Conservation (phyloP, 2,797 vertebrate genomes). For the Thalassophryne amazonica region DNA sequence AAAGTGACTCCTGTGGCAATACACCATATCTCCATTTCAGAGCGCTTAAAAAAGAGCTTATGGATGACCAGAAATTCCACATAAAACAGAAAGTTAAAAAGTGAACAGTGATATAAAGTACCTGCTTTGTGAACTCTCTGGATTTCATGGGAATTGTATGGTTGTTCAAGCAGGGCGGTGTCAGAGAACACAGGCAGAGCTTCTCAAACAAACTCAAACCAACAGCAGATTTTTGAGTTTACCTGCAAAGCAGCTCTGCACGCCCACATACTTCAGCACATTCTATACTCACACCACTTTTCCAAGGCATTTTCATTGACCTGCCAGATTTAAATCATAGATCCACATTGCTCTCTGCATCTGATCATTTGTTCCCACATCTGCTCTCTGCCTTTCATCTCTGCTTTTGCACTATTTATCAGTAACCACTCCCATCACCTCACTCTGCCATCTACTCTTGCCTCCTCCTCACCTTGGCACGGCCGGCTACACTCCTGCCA, state of each 20-base stretch:
- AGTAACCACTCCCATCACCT: constrained; percentile 25
- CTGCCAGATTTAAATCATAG: constrained; percentile 28
- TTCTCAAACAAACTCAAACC: constrained; percentile 33
- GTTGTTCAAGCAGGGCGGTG: constrained; percentile 33
- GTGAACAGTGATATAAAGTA: constrained; percentile 12
- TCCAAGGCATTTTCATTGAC: no score
- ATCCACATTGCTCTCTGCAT: neutral
- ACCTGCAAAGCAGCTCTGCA: constrained; percentile 53
- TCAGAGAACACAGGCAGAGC: constrained; percentile 24
- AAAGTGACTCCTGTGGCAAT: no score
- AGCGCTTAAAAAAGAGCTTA: constrained; percentile 15
- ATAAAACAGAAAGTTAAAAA: constrained; percentile 14
- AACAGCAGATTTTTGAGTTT: constrained; percentile 53
- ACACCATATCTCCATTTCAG: no score
- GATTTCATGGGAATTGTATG: constrained; percentile 29
- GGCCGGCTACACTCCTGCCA: constrained; percentile 94
- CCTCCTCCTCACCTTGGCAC: constrained; percentile 89
- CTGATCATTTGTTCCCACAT: constrained; percentile 17
- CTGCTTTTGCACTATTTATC: constrained; percentile 34
- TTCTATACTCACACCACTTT: constrained; percentile 12
- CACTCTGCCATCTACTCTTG: constrained; percentile 27
- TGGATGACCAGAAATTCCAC: neutral
- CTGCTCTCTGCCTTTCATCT: constrained; percentile 5
- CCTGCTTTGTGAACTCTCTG: constrained; percentile 29
- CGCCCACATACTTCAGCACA: constrained; percentile 24